phyloP scores from a whole-genome alignment of 2,113 vertebrate genomes.

The Colius striatus region DNA sequence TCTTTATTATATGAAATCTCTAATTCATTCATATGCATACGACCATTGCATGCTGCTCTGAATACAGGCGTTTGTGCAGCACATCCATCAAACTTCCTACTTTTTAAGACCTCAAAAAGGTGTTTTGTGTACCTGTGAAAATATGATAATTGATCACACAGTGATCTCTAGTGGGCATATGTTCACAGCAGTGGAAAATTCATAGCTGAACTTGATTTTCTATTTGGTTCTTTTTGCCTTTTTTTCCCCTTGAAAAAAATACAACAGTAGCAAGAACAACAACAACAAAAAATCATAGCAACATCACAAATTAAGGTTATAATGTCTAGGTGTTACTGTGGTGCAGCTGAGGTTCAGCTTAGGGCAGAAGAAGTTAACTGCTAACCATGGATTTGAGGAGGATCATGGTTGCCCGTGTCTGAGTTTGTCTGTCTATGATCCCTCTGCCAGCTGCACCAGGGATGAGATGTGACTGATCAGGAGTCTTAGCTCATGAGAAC shows the following conservation, averaged over 20 bases:
- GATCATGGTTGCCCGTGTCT: background rate
- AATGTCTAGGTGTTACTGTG: background rate
- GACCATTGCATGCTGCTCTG: background rate
- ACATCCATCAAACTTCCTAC: background rate
- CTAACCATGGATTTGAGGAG: background rate
- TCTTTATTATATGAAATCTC: background rate
- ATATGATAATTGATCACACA: background rate
- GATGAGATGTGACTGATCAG: background rate
- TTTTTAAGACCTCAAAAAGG: background rate
- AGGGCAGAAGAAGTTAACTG: background rate
- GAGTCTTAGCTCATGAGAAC: background rate
- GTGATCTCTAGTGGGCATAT: background rate
- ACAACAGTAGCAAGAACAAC: background rate
- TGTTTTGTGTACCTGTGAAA: background rate
- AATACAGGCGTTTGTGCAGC: background rate
- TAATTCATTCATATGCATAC: background rate
- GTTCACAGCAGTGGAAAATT: background rate
- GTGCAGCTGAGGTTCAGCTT: background rate
- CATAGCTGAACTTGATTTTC: background rate
- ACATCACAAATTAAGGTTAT: background rate
- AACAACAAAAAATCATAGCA: background rate
- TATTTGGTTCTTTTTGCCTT: background rate
- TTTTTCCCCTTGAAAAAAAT: background rate
- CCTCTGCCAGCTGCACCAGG: background rate
- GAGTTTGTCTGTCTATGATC: background rate